Evolutionary conservation across 1,140 invertebrate genomes (phyloP), one percentile per base, ranked within the genome.

Genomic region (Saccostrea echinata): DNA sequence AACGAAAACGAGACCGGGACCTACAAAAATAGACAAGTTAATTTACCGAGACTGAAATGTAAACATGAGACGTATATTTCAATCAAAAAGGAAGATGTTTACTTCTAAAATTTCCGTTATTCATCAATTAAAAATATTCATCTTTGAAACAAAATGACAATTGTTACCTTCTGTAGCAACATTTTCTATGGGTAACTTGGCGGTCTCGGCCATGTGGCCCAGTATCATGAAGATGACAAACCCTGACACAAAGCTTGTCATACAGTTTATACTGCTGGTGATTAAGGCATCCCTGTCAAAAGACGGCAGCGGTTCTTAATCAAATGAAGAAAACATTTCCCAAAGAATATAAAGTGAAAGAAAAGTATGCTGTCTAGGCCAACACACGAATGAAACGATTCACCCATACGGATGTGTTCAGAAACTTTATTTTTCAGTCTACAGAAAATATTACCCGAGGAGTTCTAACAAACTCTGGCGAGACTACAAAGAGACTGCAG

Each of bases 221-320:
- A 95, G 95, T 85, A 99, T 98, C 1, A 98, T 98, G 95, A 99
- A 99, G 89, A 99, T 99, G 53, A 99, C 98, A 92, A 99, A 99
- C 4, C 99, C 99, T 0, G 98, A 98, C 24, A 99, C 96, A 95
- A 99, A 99, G 95, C 98, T 99, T 0, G 99, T 99, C 24, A 97
- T 95, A 91, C 98, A 99, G 95, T 99, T 99, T 91, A 99, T 98
- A 84, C 96, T 97, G 91, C 98, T 98, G 0, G 98, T 99, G 52
- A 99, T 96, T 18, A 99, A 95, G 0, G 99, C 98, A 95, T 99
- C 98, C 89, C 98, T 97, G 95, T 96, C 97, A 94, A 12, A 64
- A 64, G 18, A n/a, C 6, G 43, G 11, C 6, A 43, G 43, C 43
- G n/a, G n/a, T n/a, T n/a, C n/a, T 43, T 43, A 43, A 43, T 43